Conservation (phyloP, 2,888 invertebrate species). For the Melikaiella ostensackeni region DNA sequence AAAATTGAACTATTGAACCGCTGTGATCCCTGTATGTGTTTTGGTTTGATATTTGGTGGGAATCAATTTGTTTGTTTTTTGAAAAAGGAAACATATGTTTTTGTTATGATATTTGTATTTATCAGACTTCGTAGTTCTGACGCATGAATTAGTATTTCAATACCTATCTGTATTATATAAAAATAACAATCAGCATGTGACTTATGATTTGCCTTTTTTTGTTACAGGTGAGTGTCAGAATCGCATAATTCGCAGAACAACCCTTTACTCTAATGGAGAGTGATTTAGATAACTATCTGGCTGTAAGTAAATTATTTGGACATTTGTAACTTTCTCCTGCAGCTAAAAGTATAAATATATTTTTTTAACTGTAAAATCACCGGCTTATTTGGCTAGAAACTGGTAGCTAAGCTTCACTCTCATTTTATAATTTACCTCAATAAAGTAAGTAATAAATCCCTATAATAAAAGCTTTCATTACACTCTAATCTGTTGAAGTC, state of each 20-base stretch:
- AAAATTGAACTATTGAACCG: no score
- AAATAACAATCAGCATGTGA: not conserved
- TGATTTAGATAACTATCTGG: not conserved
- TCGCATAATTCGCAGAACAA: constrained; percentile 2
- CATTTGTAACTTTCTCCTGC: not conserved
- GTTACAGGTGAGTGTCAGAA: constrained; percentile 30
- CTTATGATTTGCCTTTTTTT: not conserved
- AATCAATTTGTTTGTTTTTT: no score
- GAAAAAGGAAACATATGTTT: no score
- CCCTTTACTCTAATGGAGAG: not conserved
- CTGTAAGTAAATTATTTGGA: not conserved
- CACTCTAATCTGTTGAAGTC: not conserved
- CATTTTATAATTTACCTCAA: not conserved
- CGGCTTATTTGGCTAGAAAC: not conserved
- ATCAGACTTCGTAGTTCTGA: not conserved
- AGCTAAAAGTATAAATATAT: no score
- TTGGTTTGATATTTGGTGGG: no score
- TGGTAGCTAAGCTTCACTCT: not conserved
- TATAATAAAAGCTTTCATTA: not conserved
- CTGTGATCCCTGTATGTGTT: no score
- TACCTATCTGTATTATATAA: not conserved
- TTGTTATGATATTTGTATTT: no score
- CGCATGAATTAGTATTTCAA: no score
- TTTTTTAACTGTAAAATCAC: no score
- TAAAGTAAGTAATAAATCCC: not conserved